Evolutionary conservation across 2,797 vertebrate genomes (phyloP), one percentile per base, ranked within the genome.

Genomic region (Stomatorhinus walkeri): DNA sequence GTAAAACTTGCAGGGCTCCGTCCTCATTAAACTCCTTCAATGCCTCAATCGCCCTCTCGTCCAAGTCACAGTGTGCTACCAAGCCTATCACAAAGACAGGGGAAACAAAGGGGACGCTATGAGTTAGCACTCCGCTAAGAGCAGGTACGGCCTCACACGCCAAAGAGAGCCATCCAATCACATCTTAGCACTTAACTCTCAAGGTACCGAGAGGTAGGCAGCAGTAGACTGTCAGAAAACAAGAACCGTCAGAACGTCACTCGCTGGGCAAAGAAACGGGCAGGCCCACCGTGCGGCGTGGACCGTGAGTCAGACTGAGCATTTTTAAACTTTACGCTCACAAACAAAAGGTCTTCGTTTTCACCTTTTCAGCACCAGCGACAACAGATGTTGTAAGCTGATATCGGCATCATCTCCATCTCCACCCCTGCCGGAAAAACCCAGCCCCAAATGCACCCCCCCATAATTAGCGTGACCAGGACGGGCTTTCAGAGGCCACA

Each of bases 1-100:
- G 95, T 94, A 99, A 96, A 88, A 99, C 98, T 91, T 98, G 97
- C 93, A 99, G 94, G 81, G 98, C 98, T 91, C 97, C 98, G 91
- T 99, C 98, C 96, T 99, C 98, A 91, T 99, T 97, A 95, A 99
- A 99, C 92, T 99, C 98, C 91, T 98, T 99, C 95, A 99, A 95
- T 91, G 98, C 98, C 95, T 99, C 98, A 32, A 99, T 96, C 91
- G 98, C 98, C 93, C 98, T 94, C 94, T 99, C 98, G 92, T 99
- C 98, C 92, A 99, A 95, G 96, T 99, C 98, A 91, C 98, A 97
- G 92, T 99, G 98, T 91, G 97, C 97, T 94, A 99, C 97, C 94
- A 99, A 94, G 86, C 98, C 98, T 99, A 93, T 14, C 12, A 76
- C 68, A 76, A 76, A 40, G 68, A 76, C 32, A 76, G 32, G 68